Conservation (phyloP, 2,888 invertebrate genomes). For the Gerris lacustris region DNA sequence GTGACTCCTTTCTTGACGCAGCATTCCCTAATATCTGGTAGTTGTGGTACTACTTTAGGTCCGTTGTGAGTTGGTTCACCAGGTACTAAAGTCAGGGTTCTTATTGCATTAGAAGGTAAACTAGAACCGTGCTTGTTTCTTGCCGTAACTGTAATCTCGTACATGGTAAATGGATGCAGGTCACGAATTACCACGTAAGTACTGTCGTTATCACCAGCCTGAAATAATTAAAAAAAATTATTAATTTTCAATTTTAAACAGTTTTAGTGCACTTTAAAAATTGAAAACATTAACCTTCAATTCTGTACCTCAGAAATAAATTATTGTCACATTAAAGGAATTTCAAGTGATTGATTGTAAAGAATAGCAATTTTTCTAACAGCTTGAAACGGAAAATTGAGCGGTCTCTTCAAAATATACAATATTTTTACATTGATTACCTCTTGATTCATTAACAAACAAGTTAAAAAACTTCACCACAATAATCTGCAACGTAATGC, state of each 20-base stretch:
- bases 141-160: slow-evolving; percentile 61
- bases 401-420: too few relatives aligned
- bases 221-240: slow-evolving; percentile 10
- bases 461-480: too few relatives aligned
- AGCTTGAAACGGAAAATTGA: too few relatives aligned
- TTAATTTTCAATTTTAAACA: background rate
- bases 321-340: too few relatives aligned
- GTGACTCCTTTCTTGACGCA: slow-evolving; percentile 59
- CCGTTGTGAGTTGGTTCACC: slow-evolving; percentile 44
- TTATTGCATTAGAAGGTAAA: slow-evolving; percentile 58
- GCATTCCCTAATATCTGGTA: slow-evolving; percentile 64
- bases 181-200: slow-evolving; percentile 43
- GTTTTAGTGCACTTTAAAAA: too few relatives aligned
- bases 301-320: too few relatives aligned
- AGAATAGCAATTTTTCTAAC: too few relatives aligned
- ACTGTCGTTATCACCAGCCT: slow-evolving; percentile 29
- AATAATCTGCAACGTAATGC: too few relatives aligned
- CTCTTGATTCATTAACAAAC: too few relatives aligned
- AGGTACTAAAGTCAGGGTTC: slow-evolving; percentile 58
- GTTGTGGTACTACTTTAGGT: slow-evolving; percentile 47
- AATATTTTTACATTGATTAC: too few relatives aligned
- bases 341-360: too few relatives aligned
- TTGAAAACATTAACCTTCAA: too few relatives aligned
- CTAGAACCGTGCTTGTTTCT: slow-evolving; percentile 63
- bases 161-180: slow-evolving; percentile 67